Conservation (phyloP, 2,113 vertebrate species). For the Catharus minimus region DNA sequence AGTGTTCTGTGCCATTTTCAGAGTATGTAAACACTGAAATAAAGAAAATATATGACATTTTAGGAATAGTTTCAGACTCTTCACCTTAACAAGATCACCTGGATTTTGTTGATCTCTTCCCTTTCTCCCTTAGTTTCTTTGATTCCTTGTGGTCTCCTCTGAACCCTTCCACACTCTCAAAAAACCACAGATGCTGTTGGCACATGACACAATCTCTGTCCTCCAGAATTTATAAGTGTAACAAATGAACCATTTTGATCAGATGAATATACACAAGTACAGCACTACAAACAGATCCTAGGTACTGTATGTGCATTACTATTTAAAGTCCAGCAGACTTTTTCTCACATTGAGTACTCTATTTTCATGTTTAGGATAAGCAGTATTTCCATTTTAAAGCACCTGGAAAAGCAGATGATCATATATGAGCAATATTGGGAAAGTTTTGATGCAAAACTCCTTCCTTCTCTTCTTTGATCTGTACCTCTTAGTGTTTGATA, state of each 20-base stretch:
- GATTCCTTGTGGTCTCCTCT: not conserved
- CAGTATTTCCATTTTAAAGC: not conserved
- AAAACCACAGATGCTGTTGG: rapidly evolving
- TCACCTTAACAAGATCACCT: not conserved
- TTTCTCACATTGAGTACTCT: not conserved
- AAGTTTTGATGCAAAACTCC: not conserved
- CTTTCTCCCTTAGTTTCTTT: not conserved
- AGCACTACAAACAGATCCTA: not conserved
- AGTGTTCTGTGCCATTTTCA: constrained; percentile 87
- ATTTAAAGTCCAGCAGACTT: not conserved
- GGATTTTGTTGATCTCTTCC: not conserved
- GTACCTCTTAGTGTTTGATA: not conserved
- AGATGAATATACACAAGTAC: not conserved
- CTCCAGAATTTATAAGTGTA: not conserved
- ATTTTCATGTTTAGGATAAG: not conserved
- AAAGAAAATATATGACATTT: constrained; percentile 43
- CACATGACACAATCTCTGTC: not conserved
- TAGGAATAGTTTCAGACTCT: not conserved
- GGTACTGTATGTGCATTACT: not conserved
- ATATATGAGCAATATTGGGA: not conserved
- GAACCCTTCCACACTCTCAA: not conserved
- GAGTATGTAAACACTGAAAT: constrained; percentile 88
- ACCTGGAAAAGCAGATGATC: not conserved
- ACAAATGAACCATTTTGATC: not conserved
- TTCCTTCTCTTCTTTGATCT: not conserved